Evolutionary conservation across 1,140 invertebrate genomes (phyloP), one percentile per base, ranked within the genome.

Genomic region (Eupristina koningsbergeri): DNA sequence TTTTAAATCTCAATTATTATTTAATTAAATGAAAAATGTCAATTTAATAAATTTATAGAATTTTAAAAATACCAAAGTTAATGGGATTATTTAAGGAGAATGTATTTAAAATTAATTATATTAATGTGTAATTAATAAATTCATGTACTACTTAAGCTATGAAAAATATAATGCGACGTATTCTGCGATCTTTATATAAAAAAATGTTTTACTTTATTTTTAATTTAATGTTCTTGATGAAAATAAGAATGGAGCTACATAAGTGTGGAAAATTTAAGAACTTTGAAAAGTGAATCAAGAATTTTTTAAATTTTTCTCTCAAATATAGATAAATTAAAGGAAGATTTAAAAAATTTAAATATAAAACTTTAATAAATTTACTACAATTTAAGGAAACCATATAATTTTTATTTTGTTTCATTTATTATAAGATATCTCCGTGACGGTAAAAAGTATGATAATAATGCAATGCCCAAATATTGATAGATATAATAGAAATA

Each of bases 391-490:
- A 71, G 34, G 9, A 31, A 74, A 74, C 19, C 19, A 50, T 31
- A 50, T 74, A 47, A 34, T 74, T 74, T 74, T 74, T 74, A 74
- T 74, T 11, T 63, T 39, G 80, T 63, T 47, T 81, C 80, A 45
- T 81, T 47, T 75, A 75, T 41, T 81, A 34, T 34, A 73, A 74
- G 53, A 61, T 47, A 11, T 61, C 73, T 7, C 7, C 41, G 67
- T 53, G 26, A 26, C 67, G 13, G 63, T 36, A 53, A 78, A 69
- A 74, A 84, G 63, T 69, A n/a, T 82, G 84, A 82, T 81, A 85
- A 85, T 82, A 82, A 82, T 81, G 41, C 31, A 75, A 79, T 29
- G 84, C 77, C 78, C 83, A 84, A 84, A 84, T 76, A 64, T 63
- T 61, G 31, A 73, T 83, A 83, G 31, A 75, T 29, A 63, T 69